Evolutionary conservation across 2,888 invertebrate species (phyloP).

Genomic region (Trachelus iudaicus): DNA sequence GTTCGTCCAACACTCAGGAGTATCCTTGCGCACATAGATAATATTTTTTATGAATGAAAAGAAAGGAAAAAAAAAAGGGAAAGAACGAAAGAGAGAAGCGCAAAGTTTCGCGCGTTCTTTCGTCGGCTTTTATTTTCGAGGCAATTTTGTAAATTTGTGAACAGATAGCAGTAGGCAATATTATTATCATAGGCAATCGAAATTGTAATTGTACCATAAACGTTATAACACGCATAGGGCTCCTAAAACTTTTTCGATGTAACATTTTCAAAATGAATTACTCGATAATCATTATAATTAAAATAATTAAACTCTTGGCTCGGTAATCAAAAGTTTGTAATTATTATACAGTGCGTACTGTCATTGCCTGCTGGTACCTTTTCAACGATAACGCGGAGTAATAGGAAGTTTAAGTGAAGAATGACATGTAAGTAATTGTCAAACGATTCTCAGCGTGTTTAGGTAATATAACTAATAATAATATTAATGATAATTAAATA

Average conservation of each 20-base stretch:
- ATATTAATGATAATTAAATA: background rate
- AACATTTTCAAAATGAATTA: constrained; percentile 10
- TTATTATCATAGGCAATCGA: constrained; percentile 19
- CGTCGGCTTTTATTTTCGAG: constrained; percentile 2
- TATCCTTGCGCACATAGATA: constrained; percentile 14
- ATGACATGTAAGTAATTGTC: background rate
- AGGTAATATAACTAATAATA: background rate
- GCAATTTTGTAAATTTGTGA: constrained; percentile 28
- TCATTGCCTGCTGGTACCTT: constrained; percentile 29
- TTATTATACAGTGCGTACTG: constrained; percentile 22
- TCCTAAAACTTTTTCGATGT: background rate
- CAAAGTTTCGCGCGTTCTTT: background rate
- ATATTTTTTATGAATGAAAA: constrained; percentile 17
- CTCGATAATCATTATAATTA: constrained; percentile 16
- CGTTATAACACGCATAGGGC: background rate
- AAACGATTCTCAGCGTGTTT: background rate
- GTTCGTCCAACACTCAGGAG: constrained; percentile 19
- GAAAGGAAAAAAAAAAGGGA: constrained; percentile 7
- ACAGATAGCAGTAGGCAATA: constrained; percentile 33
- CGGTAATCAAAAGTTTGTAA: constrained; percentile 15
- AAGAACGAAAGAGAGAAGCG: background rate
- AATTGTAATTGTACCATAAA: constrained; percentile 6
- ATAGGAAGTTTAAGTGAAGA: background rate
- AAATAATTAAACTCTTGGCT: constrained; percentile 20
- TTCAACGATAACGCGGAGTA: constrained; percentile 25